phyloP scores from a whole-genome alignment of 2,113 vertebrate species.

The Ameiurus melas region DNA sequence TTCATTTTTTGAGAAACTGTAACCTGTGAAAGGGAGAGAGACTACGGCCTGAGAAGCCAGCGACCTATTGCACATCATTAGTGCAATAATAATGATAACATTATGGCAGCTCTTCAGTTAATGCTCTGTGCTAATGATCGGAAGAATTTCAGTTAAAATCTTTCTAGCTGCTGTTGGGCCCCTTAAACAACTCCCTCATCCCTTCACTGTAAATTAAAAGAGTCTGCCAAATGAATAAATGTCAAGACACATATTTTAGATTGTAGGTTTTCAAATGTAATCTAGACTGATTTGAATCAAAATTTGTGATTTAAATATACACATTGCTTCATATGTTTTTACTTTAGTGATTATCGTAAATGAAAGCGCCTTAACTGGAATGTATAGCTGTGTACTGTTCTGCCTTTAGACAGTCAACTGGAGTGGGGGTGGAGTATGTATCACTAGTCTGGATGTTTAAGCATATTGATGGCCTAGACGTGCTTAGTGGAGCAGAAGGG shows the following conservation, averaged over 20 bases:
- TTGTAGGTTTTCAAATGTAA: not conserved
- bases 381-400: not conserved
- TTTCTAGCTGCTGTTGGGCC: not conserved
- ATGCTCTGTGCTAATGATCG: not conserved
- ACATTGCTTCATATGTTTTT: not conserved
- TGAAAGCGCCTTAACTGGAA: not conserved
- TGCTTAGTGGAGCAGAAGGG: constrained; percentile 19
- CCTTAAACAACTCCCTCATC: not conserved
- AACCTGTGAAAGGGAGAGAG: not conserved
- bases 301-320: not conserved
- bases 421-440: constrained; percentile 7
- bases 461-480: constrained; percentile 33
- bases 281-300: not conserved
- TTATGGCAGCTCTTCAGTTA: not conserved
- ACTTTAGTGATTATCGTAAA: not conserved
- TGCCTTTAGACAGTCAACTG: not conserved
- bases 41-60: not conserved
- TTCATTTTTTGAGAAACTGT: not conserved
- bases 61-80: not conserved
- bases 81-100: not conserved
- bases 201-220: not conserved
- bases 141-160: not conserved
- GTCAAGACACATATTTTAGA: not conserved
- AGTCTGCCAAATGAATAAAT: not conserved
- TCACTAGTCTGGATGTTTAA: constrained; percentile 16